Percentiles rank a stretch among this genome's conserved stretches.
Evolutionary conservation across 2,888 invertebrate species (phyloP).

Genomic region (Eupithecia dodoneata): DNA sequence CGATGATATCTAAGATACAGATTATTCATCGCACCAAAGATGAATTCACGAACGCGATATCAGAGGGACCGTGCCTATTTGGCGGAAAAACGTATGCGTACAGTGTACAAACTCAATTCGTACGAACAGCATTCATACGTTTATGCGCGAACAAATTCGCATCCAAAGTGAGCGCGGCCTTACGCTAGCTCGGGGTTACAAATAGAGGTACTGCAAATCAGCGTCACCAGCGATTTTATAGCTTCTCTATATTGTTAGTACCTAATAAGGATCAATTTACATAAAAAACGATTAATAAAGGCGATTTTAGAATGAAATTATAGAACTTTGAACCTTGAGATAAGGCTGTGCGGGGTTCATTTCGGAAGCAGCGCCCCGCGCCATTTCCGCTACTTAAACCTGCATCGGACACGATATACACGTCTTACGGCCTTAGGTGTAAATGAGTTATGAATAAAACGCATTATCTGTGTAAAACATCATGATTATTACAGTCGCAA

Average conservation of each 20-base stretch:
- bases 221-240: not conserved
- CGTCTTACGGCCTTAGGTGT: constrained; percentile 51
- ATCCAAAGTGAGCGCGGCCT: too few relatives aligned
- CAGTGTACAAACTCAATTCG: too few relatives aligned
- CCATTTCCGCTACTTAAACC: constrained; percentile 51
- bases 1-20: too few relatives aligned
- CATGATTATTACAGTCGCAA: constrained; percentile 10
- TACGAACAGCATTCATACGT: too few relatives aligned
- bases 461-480: constrained; percentile 13
- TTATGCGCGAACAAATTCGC: too few relatives aligned
- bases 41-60: too few relatives aligned
- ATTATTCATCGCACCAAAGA: too few relatives aligned
- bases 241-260: not conserved
- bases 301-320: not conserved
- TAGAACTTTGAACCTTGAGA: not conserved
- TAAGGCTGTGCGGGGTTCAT: not conserved
- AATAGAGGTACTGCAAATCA: not conserved
- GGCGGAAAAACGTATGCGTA: too few relatives aligned
- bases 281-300: not conserved
- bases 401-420: constrained; percentile 68
- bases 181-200: not conserved
- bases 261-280: not conserved
- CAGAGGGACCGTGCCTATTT: too few relatives aligned
- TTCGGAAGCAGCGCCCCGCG: constrained; percentile 4
- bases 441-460: constrained; percentile 31